Evolutionary conservation across 2,797 vertebrate genomes (phyloP), one percentile per base, ranked within the genome.

Genomic region (Discoglossus pictus): DNA sequence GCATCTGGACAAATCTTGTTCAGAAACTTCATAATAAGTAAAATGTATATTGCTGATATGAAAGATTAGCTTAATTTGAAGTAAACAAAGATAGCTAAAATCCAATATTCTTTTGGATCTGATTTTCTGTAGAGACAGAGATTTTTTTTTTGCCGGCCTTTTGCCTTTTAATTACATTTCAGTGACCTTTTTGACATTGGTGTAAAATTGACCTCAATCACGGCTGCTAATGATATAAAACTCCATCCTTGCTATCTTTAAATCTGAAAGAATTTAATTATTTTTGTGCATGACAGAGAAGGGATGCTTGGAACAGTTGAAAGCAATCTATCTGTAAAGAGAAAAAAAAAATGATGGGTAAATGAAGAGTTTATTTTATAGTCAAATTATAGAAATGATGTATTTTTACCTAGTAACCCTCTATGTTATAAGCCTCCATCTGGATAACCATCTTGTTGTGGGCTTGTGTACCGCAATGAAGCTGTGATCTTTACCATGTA

Each of bases 141-240:
- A 6, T 61, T 48, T 18, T 11, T 51, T 61, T 48, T 18, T 11
- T 51, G 35, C 20, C 54, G 50, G 40, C 25, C 61, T 65, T 54
- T 42, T 65, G 61, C 61, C 50, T 54, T 54, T 65, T 65, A 43
- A 65, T 65, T 65, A 54, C 27, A 44, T 21, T 65, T 21, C 54
- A 54, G 54, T 54, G 40, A 65, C 48, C 39, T n/a, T 43, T 52
- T 52, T 44, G 51, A 39, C 61, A 43, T 8, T 43, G 6, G 48
- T 53, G 50, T 43, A 52, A 42, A 53, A 64, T 21, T n/a, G 40
- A 65, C 61, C 39, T 40, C 31, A 65, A 54, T 52, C 39, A 44
- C 39, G n/a, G 8, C 12, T 17, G 18, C 27, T 65, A 54, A 54
- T 54, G 50, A 43, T 65, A 54, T 53, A 65, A 52, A 40, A 34